Evolutionary conservation across 2,888 invertebrate genomes (phyloP), one percentile per base, ranked within the genome.

Genomic region (Sepioteuthis lessoniana): DNA sequence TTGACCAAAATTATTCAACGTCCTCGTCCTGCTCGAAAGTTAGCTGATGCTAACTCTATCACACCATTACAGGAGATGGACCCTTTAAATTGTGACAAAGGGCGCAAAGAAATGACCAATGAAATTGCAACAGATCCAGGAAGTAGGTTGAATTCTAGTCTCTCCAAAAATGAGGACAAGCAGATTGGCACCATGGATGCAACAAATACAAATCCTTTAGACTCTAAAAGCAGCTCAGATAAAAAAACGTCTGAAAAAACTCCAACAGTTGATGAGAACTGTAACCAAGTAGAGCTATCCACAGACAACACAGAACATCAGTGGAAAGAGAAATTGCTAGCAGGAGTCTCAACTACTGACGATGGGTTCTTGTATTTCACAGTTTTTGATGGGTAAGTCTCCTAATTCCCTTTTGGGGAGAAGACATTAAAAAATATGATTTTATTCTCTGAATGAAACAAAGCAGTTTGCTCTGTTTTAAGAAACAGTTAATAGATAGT

Each of bases 281-380:
- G 38, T 92, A 92, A 92, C 47, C 92, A 92, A n/a, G 47, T 42
- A 31, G 92, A 92, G 13, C 13, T 47, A n/a, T 47, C 42, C 5
- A 31, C 47, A n/a, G 47, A 92, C 2, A 25, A 38, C 16, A 42
- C 5, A 1, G 92, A 92, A 5, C 1, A 5, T 47, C 16, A 92
- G 8, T 92, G 92, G 47, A 92, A 92, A 92, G 92, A 92, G 38
- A 92, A 92, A 92, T 47, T 92, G 46, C 21, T 92, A 47, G 47
- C 35, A 28, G 92, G 47, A n/a, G 31, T 92, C 21, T 60, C 90
- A 1, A 94, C 93, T 31, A 93, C 93, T 42, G 95, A 95, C 93
- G 97, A 97, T 95, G 96, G 96, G 31, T 96, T 95, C 95, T 90
- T 96, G 10, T 97, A 97, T 93, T 94, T 94, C 93, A 93, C 95